Evolutionary conservation across 2,888 invertebrate genomes (phyloP), one percentile per base, ranked within the genome.

Genomic region (Punctoribates punctum): DNA sequence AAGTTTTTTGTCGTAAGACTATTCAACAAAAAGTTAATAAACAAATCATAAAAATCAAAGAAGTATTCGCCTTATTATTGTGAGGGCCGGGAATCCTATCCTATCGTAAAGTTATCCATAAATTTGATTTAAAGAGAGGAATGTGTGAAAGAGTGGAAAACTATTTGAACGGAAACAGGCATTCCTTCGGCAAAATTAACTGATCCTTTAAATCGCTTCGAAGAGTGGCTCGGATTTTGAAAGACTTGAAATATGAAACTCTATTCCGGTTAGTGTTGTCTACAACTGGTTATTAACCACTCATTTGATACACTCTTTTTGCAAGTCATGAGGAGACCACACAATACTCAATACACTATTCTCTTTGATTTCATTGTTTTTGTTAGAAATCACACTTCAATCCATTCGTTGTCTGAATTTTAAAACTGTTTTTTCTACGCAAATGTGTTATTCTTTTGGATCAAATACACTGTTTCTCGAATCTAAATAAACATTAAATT

Each of bases 391-490:
- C 29, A 17, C 8, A 65, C 23, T 65, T 65, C 20, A 17, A 27
- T 27, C 1, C n/a, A 65, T 34, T 65, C 65, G 65, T 65, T 34
- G 2, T 9, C 65, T 27, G 65, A 65, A 65, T 65, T 65, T 65
- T 17, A 65, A 65, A 34, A 34, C 11, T 34, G 29, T 65, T 38
- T 57, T 25, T 57, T 51, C 27, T 27, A 60, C 27, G 4, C 62
- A 27, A 62, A 62, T 34, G n/a, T 70, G 46, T 70, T 70, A 70
- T 70, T 70, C 42, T 70, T 70, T 70, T 15, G 20, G 70, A 70
- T 70, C 70, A 70, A 70, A 70, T 46, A 20, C 20, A 65, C 65
- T 65, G 42, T 46, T 29, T 15, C 34, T 15, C 13, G 20, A 20
- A 42, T 42, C 42, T 70, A 70, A 70, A 42, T 70, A 70, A 70